A percentile compares a stretch with the other conserved stretches of the same genome.
Evolutionary conservation across 1,140 invertebrate species (phyloP).

Genomic region (Drosophila triauraria): DNA sequence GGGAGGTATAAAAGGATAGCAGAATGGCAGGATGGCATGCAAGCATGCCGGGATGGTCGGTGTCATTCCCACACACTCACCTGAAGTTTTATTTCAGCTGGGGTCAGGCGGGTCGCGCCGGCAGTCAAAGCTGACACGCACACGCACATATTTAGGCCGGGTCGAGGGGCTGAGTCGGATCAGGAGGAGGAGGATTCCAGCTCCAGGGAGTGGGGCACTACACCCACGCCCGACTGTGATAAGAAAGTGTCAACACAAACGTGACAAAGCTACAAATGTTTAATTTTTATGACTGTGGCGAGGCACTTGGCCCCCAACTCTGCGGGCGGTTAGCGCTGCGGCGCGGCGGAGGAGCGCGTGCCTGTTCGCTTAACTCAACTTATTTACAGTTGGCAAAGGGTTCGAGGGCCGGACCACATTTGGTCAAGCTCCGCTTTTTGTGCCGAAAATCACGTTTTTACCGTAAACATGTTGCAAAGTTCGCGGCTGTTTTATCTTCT

Average conservation of each 20-base stretch:
- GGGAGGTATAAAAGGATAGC: neutral
- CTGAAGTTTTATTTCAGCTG: slow-evolving; percentile 55
- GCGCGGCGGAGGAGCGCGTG: slow-evolving; percentile 42
- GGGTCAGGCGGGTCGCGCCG: slow-evolving; percentile 66
- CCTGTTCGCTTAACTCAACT: slow-evolving; percentile 72
- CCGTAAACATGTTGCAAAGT: slow-evolving; percentile 83
- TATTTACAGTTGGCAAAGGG: slow-evolving; percentile 76
- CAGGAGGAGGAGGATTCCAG: neutral
- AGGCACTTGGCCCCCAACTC: slow-evolving; percentile 11
- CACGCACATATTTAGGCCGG: slow-evolving; percentile 74
- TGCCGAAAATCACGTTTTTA: slow-evolving; percentile 82
- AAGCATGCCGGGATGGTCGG: slow-evolving; percentile 1
- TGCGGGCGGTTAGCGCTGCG: slow-evolving; percentile 2
- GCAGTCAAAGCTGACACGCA: slow-evolving; percentile 77
- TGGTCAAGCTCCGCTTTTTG: slow-evolving; percentile 72
- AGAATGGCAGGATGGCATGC: slow-evolving; percentile 13
- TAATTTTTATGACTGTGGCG: slow-evolving; percentile 77
- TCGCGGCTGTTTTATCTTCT: slow-evolving; percentile 77
- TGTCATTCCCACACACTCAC: slow-evolving; percentile 34
- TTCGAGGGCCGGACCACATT: slow-evolving; percentile 69
- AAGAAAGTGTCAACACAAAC: slow-evolving; percentile 83
- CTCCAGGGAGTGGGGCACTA: neutral
- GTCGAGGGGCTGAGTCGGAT: slow-evolving; percentile 39
- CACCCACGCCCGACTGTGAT: slow-evolving; percentile 64
- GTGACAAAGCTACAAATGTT: slow-evolving; percentile 84